A percentile compares a stretch with the other conserved stretches of the same genome.
These are phyloP conservation scores for Drosophila orena DNA, from an alignment of 1,140 invertebrate genomes.

Conservation along the genomic window DNA sequence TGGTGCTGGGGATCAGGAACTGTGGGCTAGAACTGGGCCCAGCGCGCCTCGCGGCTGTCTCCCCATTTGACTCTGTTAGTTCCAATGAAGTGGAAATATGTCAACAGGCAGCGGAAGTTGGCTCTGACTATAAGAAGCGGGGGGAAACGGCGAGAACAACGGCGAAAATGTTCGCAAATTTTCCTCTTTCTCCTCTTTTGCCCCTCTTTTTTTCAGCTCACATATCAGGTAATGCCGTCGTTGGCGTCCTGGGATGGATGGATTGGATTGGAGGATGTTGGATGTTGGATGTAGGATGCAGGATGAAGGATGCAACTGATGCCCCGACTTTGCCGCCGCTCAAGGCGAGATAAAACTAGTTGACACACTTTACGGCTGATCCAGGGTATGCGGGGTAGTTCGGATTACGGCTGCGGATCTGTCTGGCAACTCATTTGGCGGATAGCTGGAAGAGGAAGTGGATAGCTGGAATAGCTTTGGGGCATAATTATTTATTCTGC, in stretches of 20 bases:
- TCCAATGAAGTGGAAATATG: constrained; percentile 82
- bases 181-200: neutral
- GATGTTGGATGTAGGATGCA: too few species aligned
- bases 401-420: constrained; percentile 4
- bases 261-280: too few species aligned
- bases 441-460: constrained; percentile 12
- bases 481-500: constrained; percentile 39
- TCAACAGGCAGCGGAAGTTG: constrained; percentile 81
- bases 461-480: constrained; percentile 13
- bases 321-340: constrained; percentile 28
- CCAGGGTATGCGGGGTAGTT: constrained; percentile 13
- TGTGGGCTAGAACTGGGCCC: constrained; percentile 6
- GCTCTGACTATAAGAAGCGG: constrained; percentile 50
- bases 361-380: constrained; percentile 56
- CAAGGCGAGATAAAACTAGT: constrained; percentile 75
- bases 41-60: constrained; percentile 59
- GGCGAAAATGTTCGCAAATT: constrained; percentile 50
- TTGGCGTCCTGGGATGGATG: constrained; percentile 14
- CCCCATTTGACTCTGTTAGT: constrained; percentile 76
- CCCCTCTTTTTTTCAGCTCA: constrained; percentile 29
- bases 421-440: constrained; percentile 14
- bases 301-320: constrained; percentile 15
- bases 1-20: constrained; percentile 19
- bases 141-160: constrained; percentile 23
- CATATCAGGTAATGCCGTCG: constrained; percentile 74